A percentile compares a stretch with the other conserved stretches of the same genome.
Conservation (phyloP, 2,888 invertebrate species). For the Cataglyphis livida region DNA sequence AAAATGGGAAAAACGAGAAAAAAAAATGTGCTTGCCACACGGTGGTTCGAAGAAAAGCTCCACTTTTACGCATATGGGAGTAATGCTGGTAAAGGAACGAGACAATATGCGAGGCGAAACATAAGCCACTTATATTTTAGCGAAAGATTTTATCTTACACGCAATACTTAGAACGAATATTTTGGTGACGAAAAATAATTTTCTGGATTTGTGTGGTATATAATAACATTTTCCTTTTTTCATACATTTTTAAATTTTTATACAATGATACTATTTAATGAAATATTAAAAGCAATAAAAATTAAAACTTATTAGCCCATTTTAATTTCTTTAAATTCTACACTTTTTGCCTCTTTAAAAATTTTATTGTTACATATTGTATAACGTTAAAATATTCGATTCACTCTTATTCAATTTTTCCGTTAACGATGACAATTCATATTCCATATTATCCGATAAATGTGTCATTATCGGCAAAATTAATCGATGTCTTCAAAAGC, state of each 20-base stretch:
- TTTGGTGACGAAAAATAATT: neutral
- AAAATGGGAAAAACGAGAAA: neutral
- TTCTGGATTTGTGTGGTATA: neutral
- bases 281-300: neutral
- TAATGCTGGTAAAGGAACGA: neutral
- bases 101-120: conserved; percentile 5
- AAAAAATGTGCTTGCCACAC: neutral
- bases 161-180: conserved; percentile 14
- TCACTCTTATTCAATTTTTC: conserved; percentile 15
- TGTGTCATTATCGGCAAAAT: conserved; percentile 32
- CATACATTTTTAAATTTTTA: neutral
- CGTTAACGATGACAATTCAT: conserved; percentile 46
- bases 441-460: conserved; percentile 42
- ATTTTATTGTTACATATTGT: conserved; percentile 29
- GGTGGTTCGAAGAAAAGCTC: conserved; percentile 26
- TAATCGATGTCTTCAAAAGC: conserved; percentile 44
- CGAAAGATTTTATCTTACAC: conserved; percentile 8
- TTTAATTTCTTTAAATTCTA: conserved; percentile 13
- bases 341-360: neutral
- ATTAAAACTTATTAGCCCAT: neutral
- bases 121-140: conserved; percentile 45
- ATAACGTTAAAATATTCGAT: conserved; percentile 25
- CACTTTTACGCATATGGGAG: neutral
- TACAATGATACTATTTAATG: neutral
- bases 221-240: neutral